phyloP scores from a whole-genome alignment of 37 sponge, comb jelly and placozoan genomes.

The Chondrilla cf. caribensis region DNA sequence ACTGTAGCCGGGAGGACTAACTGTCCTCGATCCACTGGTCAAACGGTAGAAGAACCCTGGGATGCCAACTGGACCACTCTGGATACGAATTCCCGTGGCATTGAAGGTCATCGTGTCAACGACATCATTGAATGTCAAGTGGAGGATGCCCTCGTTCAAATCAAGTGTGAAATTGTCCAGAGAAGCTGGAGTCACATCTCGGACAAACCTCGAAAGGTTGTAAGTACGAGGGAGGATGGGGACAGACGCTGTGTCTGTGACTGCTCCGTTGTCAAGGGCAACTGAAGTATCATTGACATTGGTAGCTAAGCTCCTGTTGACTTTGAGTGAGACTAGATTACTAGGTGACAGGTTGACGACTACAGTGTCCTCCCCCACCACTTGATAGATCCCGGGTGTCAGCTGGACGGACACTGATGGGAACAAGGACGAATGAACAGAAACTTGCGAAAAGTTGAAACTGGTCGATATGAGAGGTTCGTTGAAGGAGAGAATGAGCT shows the following conservation, averaged over 20 bases:
- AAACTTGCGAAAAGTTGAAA: constrained; percentile 43
- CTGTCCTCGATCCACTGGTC: constrained; percentile 37
- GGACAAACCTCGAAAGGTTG: constrained; percentile 2
- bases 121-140: constrained; percentile 77
- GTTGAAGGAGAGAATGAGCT: constrained; percentile 69
- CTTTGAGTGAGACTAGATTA: constrained; percentile 56
- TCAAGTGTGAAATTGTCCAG: constrained; percentile 67
- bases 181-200: constrained; percentile 33
- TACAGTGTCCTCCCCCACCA: constrained; percentile 42
- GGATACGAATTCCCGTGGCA: constrained; percentile 60
- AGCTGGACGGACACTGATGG: neutral
- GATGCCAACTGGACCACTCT: constrained; percentile 51
- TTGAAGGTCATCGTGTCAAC: constrained; percentile 61
- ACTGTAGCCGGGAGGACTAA: constrained; percentile 48
- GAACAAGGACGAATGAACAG: constrained; percentile 33
- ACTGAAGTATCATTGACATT: constrained; percentile 24
- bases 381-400: constrained; percentile 16
- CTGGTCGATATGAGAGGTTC: constrained; percentile 73
- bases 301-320: constrained; percentile 45
- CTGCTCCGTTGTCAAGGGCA: constrained; percentile 27
- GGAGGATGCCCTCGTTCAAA: constrained; percentile 59
- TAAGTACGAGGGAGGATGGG: constrained; percentile 20
- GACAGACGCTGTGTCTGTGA: constrained; percentile 52
- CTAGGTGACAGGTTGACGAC: constrained; percentile 56
- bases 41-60: constrained; percentile 45